Percentiles rank a stretch among this genome's conserved stretches.
Conservation (phyloP, 2,797 vertebrate genomes). For the Chelmon rostratus region DNA sequence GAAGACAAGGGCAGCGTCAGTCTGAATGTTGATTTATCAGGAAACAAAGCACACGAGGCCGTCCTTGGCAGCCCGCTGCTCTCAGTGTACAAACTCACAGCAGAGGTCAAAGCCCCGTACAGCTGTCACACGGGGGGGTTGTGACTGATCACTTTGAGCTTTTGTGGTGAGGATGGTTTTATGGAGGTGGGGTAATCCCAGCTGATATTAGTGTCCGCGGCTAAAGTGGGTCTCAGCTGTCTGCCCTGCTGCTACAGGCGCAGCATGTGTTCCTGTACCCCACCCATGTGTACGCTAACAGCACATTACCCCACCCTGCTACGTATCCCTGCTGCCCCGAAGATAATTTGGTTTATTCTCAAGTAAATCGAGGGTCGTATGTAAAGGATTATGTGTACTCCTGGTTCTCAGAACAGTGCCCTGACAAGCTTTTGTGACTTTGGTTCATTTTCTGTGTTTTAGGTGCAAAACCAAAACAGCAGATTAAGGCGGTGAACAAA, state of each 20-base stretch:
- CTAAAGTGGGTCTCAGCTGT: conserved; percentile 53
- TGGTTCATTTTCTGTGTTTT: conserved; percentile 45
- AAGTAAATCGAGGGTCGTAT: not conserved
- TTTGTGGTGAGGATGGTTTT: conserved; percentile 28
- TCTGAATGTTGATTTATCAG: conserved; percentile 45
- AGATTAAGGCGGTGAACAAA: conserved; percentile 76
- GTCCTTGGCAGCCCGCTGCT: conserved; percentile 41
- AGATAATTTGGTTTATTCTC: not conserved
- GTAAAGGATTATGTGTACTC: not conserved
- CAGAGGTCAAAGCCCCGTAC: conserved; percentile 58
- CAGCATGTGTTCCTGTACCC: conserved; percentile 25
- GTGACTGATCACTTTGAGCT: conserved; percentile 56
- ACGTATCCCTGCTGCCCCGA: not conserved
- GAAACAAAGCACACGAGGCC: conserved; percentile 25
- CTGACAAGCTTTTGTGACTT: not conserved
- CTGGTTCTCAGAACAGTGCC: not conserved
- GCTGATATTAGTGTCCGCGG: conserved; percentile 12
- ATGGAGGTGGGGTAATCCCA: conserved; percentile 32
- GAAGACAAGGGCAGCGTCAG: conserved; percentile 38
- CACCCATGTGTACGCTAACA: conserved; percentile 17
- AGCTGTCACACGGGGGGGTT: conserved; percentile 38
- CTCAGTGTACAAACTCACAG: conserved; percentile 33
- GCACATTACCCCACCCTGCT: not conserved
- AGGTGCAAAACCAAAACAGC: conserved; percentile 83
- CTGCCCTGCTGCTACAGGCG: conserved; percentile 10